phyloP scores from a whole-genome alignment of 2,888 invertebrate species.

The Kuschelorhynchus macadamiae region DNA sequence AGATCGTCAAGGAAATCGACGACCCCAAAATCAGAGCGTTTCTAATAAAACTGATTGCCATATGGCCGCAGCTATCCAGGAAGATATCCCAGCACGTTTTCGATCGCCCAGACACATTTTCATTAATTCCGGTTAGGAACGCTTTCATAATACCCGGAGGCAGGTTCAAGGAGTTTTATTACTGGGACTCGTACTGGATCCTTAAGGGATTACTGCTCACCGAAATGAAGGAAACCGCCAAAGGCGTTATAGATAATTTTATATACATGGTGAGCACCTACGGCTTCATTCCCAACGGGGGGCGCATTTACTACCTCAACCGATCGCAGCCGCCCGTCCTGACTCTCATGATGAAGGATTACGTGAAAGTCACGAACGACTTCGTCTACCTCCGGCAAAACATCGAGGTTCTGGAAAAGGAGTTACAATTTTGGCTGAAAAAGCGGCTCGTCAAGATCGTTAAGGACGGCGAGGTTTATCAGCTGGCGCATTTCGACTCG shows the following conservation, averaged over 20 bases:
- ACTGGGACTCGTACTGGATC: slow-evolving; percentile 93
- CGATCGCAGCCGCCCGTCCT: slow-evolving; percentile 81
- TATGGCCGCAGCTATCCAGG: slow-evolving; percentile 75
- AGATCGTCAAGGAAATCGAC: slow-evolving; percentile 76
- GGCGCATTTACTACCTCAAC: slow-evolving; percentile 60
- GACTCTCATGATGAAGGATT: slow-evolving; percentile 77
- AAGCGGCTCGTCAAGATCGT: slow-evolving; percentile 71
- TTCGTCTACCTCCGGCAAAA: slow-evolving; percentile 74
- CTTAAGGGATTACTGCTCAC: slow-evolving; percentile 83
- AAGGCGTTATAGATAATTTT: slow-evolving; percentile 85
- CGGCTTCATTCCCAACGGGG: slow-evolving; percentile 66
- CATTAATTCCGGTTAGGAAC: slow-evolving; percentile 68
- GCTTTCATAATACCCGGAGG: slow-evolving; percentile 81
- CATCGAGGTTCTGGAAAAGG: slow-evolving; percentile 74
- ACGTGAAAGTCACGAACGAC: slow-evolving; percentile 73
- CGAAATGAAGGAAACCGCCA: slow-evolving; percentile 81
- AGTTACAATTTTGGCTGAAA: slow-evolving; percentile 77
- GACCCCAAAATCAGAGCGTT: slow-evolving; percentile 72
- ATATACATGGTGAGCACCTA: slow-evolving; percentile 77
- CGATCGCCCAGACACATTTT: slow-evolving; percentile 68
- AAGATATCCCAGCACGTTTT: slow-evolving; percentile 74
- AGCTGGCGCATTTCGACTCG: slow-evolving; percentile 75
- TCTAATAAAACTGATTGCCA: slow-evolving; percentile 73
- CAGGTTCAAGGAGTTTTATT: slow-evolving; percentile 81
- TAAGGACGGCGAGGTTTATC: slow-evolving; percentile 71